A percentile compares a stretch with the other conserved stretches of the same genome.
These are phyloP conservation scores for Exocentrus adspersus DNA, from an alignment of 2,888 invertebrate species.

Conservation along the genomic window DNA sequence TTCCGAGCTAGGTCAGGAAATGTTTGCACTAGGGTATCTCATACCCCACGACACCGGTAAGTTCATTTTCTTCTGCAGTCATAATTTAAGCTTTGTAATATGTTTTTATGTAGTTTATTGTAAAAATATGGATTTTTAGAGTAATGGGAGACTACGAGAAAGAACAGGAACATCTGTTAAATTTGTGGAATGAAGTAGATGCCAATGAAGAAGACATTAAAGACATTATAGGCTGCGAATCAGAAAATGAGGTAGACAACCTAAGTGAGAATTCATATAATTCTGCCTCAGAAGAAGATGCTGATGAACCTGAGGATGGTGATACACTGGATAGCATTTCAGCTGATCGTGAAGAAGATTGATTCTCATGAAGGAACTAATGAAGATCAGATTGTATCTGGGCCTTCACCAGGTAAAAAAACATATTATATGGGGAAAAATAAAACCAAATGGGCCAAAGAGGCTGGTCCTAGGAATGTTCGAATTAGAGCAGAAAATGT, in stretches of 20 bases:
- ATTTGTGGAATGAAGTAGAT: not conserved
- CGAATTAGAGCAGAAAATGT: not conserved
- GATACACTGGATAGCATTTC: not conserved
- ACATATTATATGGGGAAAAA: not conserved
- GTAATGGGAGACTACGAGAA: not conserved
- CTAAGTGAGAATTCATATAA: not conserved
- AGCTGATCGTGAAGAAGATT: not conserved
- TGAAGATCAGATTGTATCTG: not conserved
- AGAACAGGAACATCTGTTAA: not conserved
- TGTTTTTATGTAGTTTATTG: too few species aligned
- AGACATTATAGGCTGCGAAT: constrained; percentile 22
- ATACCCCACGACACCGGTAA: too few species aligned
- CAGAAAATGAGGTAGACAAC: not conserved
- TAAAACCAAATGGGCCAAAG: not conserved
- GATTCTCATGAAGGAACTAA: not conserved
- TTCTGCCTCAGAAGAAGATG: not conserved
- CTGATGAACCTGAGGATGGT: not conserved
- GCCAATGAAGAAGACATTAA: constrained; percentile 5
- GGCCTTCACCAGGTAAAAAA: not conserved
- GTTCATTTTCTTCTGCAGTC: too few species aligned
- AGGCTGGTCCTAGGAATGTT: not conserved
- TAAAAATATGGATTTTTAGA: too few species aligned
- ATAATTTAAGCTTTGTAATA: too few species aligned
- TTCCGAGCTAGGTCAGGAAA: too few species aligned
- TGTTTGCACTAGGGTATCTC: too few species aligned